Evolutionary conservation across 2,113 vertebrate genomes (phyloP), one percentile per base, ranked within the genome.

Genomic region (Tragelaphus scriptus): DNA sequence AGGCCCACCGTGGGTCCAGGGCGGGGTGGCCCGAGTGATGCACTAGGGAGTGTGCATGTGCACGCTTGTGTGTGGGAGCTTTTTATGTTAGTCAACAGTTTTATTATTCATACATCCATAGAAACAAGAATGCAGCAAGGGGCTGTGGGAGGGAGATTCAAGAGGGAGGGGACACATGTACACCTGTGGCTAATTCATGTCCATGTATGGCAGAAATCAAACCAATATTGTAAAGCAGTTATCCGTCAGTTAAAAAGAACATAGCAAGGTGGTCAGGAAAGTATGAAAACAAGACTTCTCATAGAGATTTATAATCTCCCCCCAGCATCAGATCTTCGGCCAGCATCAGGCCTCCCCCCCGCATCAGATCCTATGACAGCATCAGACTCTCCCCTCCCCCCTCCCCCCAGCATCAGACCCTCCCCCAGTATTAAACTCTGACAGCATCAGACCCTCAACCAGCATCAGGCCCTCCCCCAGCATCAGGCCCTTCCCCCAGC

Each of bases 1-100:
- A 21, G 47, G 49, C 28, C 19, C 49, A 13, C 28, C 3, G 0
- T 6, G 17, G 51, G 11, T 32, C 16, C 16, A 12, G 80, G 49
- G 80, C 1, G 19, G 10, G 49, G 16, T 3, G 49, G 49, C 30
- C 49, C 3, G 1, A 2, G 2, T 13, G 49, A 23, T 2, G 11
- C 17, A 2, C 80, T 13, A 2, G 21, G 51, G 81, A 8, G 51
- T 25, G 80, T 23, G 30, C 0, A 17, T 21, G 80, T 2, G 80
- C 8, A 6, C 4, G 4, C 77, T 1, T 11, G 47, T 28, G 47
- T 30, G 28, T 32, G 79, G 77, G 77, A 9, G 7, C 44, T 51
- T 32, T 51, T 11, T 32, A 11, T 19, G 28, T 56, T 14, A 84
- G 53, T 55, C 81, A 2, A 7, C 51, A 23, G 16, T 25, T 55